These are phyloP conservation scores for Sebastes paucispinis DNA, from an alignment of 2,797 vertebrate species.

Conservation along the genomic window DNA sequence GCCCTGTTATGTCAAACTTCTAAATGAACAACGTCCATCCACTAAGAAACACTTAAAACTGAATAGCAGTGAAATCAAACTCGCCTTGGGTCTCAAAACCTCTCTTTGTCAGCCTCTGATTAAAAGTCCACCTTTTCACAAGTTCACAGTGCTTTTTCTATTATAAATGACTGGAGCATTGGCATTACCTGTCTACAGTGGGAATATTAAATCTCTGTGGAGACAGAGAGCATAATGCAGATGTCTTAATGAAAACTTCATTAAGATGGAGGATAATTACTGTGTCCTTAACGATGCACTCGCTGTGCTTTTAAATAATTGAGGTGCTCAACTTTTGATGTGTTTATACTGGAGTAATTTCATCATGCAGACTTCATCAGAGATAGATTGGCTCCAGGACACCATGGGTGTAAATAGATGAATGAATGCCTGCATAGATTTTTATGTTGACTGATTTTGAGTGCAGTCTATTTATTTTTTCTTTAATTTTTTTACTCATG, in stretches of 20 bases:
- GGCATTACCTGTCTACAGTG: slow-evolving; percentile 67
- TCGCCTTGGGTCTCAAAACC: background rate
- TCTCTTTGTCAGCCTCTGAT: slow-evolving; percentile 33
- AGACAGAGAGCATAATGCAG: slow-evolving; percentile 74
- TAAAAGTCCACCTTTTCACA: slow-evolving; percentile 32
- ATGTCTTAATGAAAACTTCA: slow-evolving; percentile 82
- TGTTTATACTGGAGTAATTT: slow-evolving; percentile 67
- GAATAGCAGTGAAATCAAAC: slow-evolving; percentile 30
- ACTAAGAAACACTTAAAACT: slow-evolving; percentile 11
- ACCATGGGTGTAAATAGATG: background rate
- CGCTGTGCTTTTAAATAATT: slow-evolving; percentile 72
- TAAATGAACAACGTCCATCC: slow-evolving; percentile 22
- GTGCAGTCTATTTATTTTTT: background rate
- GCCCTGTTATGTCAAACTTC: background rate
- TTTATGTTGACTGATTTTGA: background rate
- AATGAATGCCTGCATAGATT: background rate
- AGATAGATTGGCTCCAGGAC: slow-evolving; percentile 27
- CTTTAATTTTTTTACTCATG: background rate
- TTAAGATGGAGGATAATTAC: slow-evolving; percentile 79
- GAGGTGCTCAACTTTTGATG: slow-evolving; percentile 73
- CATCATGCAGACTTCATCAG: slow-evolving; percentile 62
- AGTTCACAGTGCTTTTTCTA: slow-evolving; percentile 35
- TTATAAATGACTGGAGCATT: slow-evolving; percentile 40
- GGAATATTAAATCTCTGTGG: slow-evolving; percentile 69
- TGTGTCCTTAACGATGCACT: slow-evolving; percentile 71